Percentiles rank a stretch among this genome's conserved stretches.
Evolutionary conservation across 1,140 invertebrate genomes (phyloP).

Genomic region (Macrotrachela quadricornifera): DNA sequence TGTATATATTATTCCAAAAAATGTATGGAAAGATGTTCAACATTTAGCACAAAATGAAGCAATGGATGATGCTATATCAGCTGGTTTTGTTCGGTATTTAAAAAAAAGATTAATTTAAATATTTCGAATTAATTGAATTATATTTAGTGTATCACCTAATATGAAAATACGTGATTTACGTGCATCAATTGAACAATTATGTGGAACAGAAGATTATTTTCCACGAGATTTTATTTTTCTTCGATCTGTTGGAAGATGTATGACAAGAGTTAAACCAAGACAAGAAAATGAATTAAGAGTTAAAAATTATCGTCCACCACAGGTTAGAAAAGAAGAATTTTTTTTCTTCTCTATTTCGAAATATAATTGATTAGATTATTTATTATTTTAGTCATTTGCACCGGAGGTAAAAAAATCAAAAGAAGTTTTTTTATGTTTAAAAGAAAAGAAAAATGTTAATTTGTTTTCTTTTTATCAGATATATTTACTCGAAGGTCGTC

Average conservation of each 20-base stretch:
- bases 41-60: conserved; percentile 26
- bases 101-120: not conserved
- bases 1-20: conserved; percentile 27
- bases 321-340: conserved; percentile 9
- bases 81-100: conserved; percentile 28
- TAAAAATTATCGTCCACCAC: conserved; percentile 27
- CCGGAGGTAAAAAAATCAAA: too few relatives aligned
- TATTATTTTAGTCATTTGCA: too few relatives aligned
- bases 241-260: conserved; percentile 26
- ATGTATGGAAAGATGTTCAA: conserved; percentile 24
- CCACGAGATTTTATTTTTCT: conserved; percentile 28
- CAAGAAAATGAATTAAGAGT: conserved; percentile 27
- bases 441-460: too few relatives aligned
- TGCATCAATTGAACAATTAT: conserved; percentile 21
- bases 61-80: conserved; percentile 26
- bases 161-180: conserved; percentile 18
- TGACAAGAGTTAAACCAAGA: conserved; percentile 27
- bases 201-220: conserved; percentile 15
- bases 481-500: too few relatives aligned
- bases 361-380: too few relatives aligned
- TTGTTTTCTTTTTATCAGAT: too few relatives aligned
- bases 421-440: too few relatives aligned
- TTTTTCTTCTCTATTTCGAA: too few relatives aligned
- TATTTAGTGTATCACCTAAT: conserved; percentile 21
- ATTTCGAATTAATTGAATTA: not conserved